These are phyloP conservation scores for Dryomyza anilis DNA, from an alignment of 2,888 invertebrate genomes.

Conservation along the genomic window DNA sequence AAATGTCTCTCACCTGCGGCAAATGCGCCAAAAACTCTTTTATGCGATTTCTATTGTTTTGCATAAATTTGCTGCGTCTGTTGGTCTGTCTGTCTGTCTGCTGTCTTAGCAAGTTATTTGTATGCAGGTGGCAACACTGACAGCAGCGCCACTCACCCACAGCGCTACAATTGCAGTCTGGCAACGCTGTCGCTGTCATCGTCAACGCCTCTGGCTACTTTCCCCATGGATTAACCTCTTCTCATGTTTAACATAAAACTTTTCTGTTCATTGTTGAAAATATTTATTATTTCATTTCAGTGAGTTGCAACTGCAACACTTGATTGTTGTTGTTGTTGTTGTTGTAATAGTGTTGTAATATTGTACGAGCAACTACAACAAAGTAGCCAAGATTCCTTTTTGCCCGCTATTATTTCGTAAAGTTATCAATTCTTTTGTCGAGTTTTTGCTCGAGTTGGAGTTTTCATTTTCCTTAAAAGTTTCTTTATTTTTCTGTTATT, in stretches of 20 bases:
- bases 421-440: slow-evolving; percentile 17
- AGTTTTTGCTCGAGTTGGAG: slow-evolving; percentile 1
- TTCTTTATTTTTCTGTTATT: not conserved
- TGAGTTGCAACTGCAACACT: not conserved
- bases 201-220: too few relatives aligned
- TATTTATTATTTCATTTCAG: slow-evolving; percentile 23
- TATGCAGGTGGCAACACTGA: slow-evolving; percentile 33
- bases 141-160: slow-evolving; percentile 30
- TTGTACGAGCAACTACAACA: not conserved
- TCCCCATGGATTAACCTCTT: slow-evolving; percentile 32
- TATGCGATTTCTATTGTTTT: not conserved
- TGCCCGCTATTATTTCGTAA: not conserved
- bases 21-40: not conserved
- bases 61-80: not conserved
- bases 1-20: not conserved
- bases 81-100: not conserved
- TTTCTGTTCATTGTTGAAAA: slow-evolving; percentile 20
- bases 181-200: not conserved
- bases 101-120: not conserved
- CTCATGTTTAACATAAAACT: slow-evolving; percentile 31
- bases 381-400: not conserved
- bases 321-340: not conserved
- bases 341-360: not conserved
- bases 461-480: slow-evolving; percentile 10
- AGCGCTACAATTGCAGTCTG: too few relatives aligned